A percentile compares a stretch with the other conserved stretches of the same genome.
phyloP scores from a whole-genome alignment of 2,797 vertebrate species.

The Phalanger gymnotis region DNA sequence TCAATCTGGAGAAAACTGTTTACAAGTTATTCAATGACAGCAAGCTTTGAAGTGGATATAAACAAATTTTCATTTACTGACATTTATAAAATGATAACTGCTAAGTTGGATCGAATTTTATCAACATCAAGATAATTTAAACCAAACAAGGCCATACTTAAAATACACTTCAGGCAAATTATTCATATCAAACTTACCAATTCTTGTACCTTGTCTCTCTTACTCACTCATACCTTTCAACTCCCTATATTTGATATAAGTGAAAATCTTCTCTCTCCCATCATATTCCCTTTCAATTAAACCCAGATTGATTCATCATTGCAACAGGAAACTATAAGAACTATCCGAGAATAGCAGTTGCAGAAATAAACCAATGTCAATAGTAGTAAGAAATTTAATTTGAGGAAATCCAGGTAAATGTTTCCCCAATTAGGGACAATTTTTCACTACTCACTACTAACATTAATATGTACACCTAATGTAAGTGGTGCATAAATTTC shows the following conservation, averaged over 20 bases:
- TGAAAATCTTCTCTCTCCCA: neutral
- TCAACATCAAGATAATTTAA: conserved; percentile 31
- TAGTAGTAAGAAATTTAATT: neutral
- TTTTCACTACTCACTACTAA: neutral
- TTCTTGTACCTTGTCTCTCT: neutral
- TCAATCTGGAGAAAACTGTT: neutral
- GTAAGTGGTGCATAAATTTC: conserved; percentile 16
- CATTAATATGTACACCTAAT: conserved; percentile 15
- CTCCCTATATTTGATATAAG: neutral
- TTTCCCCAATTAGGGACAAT: neutral
- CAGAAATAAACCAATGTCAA: neutral
- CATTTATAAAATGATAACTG: conserved; percentile 32
- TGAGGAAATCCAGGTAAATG: neutral
- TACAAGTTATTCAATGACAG: neutral
- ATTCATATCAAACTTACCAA: neutral
- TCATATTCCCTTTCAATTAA: conserved; percentile 30
- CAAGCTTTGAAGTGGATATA: neutral
- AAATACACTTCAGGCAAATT: neutral
- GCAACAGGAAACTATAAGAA: neutral
- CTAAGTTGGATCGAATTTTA: neutral
- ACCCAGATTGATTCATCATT: neutral
- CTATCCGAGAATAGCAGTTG: neutral
- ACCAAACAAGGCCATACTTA: neutral
- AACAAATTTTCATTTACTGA: conserved; percentile 24
- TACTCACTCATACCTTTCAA: neutral